Evolutionary conservation across 92 coral and sea anemone species (phyloP), one percentile per base, ranked within the genome.

Genomic region (Paragorgia papillata): DNA sequence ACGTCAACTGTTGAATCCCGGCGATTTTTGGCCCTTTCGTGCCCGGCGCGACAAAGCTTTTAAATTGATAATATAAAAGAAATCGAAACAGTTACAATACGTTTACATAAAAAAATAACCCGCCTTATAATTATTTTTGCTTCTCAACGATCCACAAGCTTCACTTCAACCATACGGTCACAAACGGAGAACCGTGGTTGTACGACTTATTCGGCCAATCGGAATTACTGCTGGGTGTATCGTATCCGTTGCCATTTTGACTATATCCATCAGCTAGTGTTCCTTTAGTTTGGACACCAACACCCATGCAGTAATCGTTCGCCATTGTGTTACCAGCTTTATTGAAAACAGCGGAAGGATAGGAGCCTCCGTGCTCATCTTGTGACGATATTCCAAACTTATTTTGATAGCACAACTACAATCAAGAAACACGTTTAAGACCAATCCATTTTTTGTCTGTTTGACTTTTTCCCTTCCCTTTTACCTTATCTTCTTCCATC

Each of bases 101-200:
- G n/a, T n/a, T n/a, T n/a, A n/a, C n/a, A n/a, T n/a, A n/a, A n/a
- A n/a, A n/a, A n/a, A n/a, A n/a, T n/a, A n/a, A n/a, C n/a, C n/a
- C n/a, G n/a, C n/a, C n/a, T n/a, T n/a, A n/a, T n/a, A n/a, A n/a
- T n/a, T n/a, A n/a, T n/a, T n/a, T n/a, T n/a, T n/a, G n/a, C n/a
- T n/a, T n/a, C n/a, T n/a, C n/a, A n/a, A n/a, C n/a, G n/a, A n/a
- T n/a, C n/a, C n/a, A n/a, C n/a, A n/a, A n/a, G n/a, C n/a, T n/a
- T 85, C 32, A 87, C 71, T 87, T 89, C 44, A 91, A 83, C 97
- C 97, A 91, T 32, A 89, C 91, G 8, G 89, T 82, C 59, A 91
- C 57, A 60, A 75, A 76, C 21, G 93, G 97, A 7, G 88, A 54
- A 50, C 67, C 85, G 55, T 89, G 95, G 57, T 69, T 80, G 86